These are phyloP conservation scores for Enteromius radiatus DNA, from an alignment of 2,797 vertebrate genomes.

Conservation along the genomic window DNA sequence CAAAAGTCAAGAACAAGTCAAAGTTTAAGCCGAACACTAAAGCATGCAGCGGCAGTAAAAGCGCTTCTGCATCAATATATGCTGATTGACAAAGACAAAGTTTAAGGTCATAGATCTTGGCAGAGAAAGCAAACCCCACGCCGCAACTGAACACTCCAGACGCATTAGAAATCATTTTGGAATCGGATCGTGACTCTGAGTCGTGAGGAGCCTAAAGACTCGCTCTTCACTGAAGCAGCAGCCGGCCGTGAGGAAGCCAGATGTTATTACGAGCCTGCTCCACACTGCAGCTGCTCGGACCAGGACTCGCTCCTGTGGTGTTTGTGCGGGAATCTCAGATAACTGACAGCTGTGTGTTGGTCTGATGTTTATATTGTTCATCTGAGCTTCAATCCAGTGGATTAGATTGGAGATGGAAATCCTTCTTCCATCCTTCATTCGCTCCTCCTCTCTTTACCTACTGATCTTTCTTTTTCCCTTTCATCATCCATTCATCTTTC, in stretches of 20 bases:
- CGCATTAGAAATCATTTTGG: not conserved
- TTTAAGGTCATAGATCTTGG: not conserved
- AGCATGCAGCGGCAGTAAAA: conserved; percentile 1
- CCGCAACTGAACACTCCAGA: not conserved
- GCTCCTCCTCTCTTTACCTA: not conserved
- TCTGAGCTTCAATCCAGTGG: too few relatives aligned
- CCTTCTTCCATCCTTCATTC: not conserved
- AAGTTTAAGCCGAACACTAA: not conserved
- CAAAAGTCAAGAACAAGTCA: not conserved
- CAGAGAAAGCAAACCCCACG: not conserved
- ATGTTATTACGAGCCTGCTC: too few relatives aligned
- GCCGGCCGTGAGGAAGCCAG: conserved; percentile 59
- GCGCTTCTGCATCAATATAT: not conserved
- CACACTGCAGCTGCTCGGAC: too few relatives aligned
- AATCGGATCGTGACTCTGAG: not conserved
- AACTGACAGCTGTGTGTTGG: too few relatives aligned
- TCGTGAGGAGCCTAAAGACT: conserved; percentile 15
- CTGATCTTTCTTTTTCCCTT: not conserved
- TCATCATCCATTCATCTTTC: not conserved
- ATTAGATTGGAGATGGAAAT: too few relatives aligned
- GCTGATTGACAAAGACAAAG: not conserved
- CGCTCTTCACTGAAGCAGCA: not conserved
- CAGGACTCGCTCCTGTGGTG: too few relatives aligned
- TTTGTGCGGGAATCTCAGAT: too few relatives aligned
- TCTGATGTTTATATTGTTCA: too few relatives aligned